Evolutionary conservation across 92 coral and sea anemone species (phyloP), one percentile per base, ranked within the genome.

Genomic region (Metridium senile): DNA sequence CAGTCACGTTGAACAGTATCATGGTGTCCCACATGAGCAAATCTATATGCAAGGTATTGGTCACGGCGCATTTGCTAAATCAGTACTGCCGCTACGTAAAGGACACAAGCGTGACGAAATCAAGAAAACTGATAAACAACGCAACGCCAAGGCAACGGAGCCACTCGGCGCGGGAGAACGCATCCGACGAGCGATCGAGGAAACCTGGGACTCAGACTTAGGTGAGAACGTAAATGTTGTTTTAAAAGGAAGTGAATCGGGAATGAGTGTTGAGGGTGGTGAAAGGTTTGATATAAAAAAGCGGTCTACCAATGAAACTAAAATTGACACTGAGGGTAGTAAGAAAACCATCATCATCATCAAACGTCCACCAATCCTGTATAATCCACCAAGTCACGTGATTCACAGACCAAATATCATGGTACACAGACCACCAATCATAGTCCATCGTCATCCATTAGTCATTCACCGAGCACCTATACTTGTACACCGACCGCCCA

Each of bases 331-430:
- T 66, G 75, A 77, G 64, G 77, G 84, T 39, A 75, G 93, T 66
- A 96, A 96, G 82, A 96, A 90, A 84, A 93, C 94, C 35, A 74
- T 86, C 66, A 88, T 93, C 57, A 79, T 96, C 56, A 91, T 96
- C 35, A 94, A 84, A 70, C 88, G 99, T 26, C 99, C 99, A 54
- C 99, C 99, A 33, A 96, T 96, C 70, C 80, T 96, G 54, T 96
- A 82, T 85, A 98, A 96, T 84, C 99, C 99, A 74, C 99, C 99
- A 67, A 87, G 96, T 83, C 98, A 96, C 58, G 86, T 96, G 61
- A 93, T 93, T 58, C 99, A 96, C 68, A 97, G 98, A 30, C 96
- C 99, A 17, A 83, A 93, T 35, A 93, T 96, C 72, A 88, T 96
- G 65, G 92, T 96, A 22, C 99, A 96, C 86, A 89, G 99, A 74